These are phyloP conservation scores for Artemia sp. DNA, from an alignment of 2,888 invertebrate genomes.

Conservation along the genomic window DNA sequence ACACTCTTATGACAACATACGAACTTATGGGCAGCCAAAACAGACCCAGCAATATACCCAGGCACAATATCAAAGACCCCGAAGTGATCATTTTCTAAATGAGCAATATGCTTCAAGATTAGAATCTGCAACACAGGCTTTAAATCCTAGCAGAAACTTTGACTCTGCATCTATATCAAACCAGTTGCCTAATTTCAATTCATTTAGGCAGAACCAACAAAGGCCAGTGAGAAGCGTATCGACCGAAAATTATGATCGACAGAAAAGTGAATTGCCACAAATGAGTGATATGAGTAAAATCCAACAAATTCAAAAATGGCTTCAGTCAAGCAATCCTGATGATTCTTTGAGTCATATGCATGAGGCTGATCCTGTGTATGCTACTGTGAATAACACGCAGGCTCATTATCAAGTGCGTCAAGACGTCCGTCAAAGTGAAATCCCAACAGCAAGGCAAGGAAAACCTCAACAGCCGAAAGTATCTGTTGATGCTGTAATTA, in stretches of 20 bases:
- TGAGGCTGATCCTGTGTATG: slow-evolving; percentile 4
- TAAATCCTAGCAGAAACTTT: not conserved
- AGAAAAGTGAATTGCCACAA: not conserved
- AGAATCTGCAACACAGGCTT: slow-evolving; percentile 12
- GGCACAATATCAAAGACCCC: not conserved
- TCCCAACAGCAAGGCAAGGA: not conserved
- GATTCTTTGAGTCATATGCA: slow-evolving; percentile 9
- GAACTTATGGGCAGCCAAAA: not conserved
- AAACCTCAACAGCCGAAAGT: slow-evolving; percentile 10
- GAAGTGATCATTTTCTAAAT: not conserved
- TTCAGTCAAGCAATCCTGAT: slow-evolving; percentile 12
- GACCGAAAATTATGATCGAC: too few relatives aligned
- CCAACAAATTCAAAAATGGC: slow-evolving; percentile 12
- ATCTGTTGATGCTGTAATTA: not conserved
- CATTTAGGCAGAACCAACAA: not conserved
- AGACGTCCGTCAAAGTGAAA: not conserved
- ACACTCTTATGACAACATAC: not conserved
- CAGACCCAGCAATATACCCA: not conserved
- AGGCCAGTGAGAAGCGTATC: not conserved
- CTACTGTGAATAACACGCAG: slow-evolving; percentile 1
- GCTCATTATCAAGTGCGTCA: not conserved
- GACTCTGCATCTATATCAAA: not conserved
- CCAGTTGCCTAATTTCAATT: slow-evolving; percentile 5
- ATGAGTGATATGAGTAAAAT: slow-evolving; percentile 11
- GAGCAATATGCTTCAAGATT: slow-evolving; percentile 10